Conservation (phyloP, 2,797 vertebrate species). For the Discoglossus pictus region DNA sequence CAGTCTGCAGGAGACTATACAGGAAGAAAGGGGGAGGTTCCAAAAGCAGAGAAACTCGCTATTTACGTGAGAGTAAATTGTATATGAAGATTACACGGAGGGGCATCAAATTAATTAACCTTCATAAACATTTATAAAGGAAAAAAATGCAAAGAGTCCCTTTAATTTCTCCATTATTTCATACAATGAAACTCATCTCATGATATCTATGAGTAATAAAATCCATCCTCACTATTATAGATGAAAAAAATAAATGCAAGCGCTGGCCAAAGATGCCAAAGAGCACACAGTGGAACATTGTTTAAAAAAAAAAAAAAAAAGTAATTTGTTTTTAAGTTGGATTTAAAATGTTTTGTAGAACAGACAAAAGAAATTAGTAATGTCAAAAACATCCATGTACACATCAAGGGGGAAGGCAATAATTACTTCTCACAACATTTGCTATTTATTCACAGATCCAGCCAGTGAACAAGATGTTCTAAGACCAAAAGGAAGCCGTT, state of each 20-base stretch:
- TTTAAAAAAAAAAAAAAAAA: conserved; percentile 26
- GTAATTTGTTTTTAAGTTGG: conserved; percentile 22
- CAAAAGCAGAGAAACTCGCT: too few species aligned
- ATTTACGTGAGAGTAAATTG: too few species aligned
- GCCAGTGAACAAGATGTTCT: conserved; percentile 33
- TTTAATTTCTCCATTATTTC: too few species aligned
- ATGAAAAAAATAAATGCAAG: conserved; percentile 31
- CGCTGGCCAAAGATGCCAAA: conserved; percentile 26
- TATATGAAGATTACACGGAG: too few species aligned
- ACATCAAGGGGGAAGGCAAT: conserved; percentile 54
- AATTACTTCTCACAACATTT: conserved; percentile 45
- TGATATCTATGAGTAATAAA: conserved; percentile 35
- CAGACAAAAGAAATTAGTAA: conserved; percentile 48
- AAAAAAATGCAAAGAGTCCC: too few species aligned
- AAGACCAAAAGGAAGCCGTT: conserved; percentile 53
- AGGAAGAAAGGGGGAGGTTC: too few species aligned
- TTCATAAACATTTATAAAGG: too few species aligned
- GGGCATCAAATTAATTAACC: too few species aligned
- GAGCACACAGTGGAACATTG: conserved; percentile 19
- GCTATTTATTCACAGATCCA: conserved; percentile 46
- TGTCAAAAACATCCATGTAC: conserved; percentile 54
- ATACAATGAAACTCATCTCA: too few species aligned
- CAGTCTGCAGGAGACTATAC: too few species aligned
- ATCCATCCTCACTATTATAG: conserved; percentile 30
- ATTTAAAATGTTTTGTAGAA: conserved; percentile 44